Evolutionary conservation across 2,113 vertebrate species (phyloP).

Genomic region (Dicrurus megarhynchus): DNA sequence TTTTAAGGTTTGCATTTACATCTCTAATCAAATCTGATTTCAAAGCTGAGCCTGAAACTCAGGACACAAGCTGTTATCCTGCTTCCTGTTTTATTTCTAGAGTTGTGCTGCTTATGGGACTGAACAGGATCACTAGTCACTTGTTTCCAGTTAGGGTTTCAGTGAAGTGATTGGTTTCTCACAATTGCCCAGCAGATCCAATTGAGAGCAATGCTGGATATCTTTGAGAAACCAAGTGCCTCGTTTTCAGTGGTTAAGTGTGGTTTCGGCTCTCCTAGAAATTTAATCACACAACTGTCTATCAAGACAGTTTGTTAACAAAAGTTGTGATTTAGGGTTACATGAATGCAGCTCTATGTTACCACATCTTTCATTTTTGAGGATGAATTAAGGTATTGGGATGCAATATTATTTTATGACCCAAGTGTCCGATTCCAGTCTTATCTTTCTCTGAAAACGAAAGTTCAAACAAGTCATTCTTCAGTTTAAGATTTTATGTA

Average conservation of each 20-base stretch:
- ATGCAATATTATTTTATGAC: background rate
- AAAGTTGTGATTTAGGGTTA: constrained; percentile 35
- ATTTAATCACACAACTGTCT: background rate
- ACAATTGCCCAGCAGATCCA: background rate
- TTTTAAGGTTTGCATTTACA: constrained; percentile 2
- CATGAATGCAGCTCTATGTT: background rate
- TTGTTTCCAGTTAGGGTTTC: background rate
- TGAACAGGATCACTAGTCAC: background rate
- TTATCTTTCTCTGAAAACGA: background rate
- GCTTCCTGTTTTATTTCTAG: background rate
- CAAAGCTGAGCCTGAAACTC: background rate
- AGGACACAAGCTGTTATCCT: background rate
- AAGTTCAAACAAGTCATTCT: background rate
- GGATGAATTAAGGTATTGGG: background rate
- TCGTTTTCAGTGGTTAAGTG: background rate
- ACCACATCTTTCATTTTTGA: background rate
- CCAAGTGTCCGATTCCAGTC: background rate
- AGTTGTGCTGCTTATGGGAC: constrained; percentile 45
- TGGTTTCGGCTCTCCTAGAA: background rate
- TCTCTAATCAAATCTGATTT: background rate
- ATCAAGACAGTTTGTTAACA: constrained; percentile 48
- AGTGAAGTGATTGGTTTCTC: background rate
- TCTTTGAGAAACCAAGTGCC: background rate
- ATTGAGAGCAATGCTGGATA: background rate
- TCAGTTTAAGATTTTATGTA: background rate